Percentiles rank a stretch among this genome's conserved stretches.
These are phyloP conservation scores for Phaethornis superciliosus DNA, from an alignment of 2,113 vertebrate species.

Conservation along the genomic window DNA sequence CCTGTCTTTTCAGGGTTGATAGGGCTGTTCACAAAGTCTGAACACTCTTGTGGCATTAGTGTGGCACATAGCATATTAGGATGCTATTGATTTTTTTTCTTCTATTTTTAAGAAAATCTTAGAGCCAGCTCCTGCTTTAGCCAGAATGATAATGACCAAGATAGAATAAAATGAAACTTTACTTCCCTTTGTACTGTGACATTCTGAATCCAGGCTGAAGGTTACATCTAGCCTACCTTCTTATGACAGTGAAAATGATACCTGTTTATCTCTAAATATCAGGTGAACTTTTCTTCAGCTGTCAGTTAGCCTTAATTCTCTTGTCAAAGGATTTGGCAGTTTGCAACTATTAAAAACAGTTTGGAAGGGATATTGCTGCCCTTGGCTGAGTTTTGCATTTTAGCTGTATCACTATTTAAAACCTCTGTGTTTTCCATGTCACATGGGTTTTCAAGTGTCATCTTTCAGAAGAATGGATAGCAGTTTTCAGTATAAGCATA, in stretches of 20 bases:
- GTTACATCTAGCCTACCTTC: background rate
- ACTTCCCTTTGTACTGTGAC: background rate
- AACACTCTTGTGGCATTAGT: background rate
- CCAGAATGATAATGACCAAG: background rate
- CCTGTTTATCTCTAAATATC: constrained; percentile 28
- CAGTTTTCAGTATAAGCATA: background rate
- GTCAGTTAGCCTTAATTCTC: constrained; percentile 3
- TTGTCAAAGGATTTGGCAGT: constrained; percentile 33
- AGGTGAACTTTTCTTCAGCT: constrained; percentile 21
- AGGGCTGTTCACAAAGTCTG: background rate
- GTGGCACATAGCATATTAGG: background rate
- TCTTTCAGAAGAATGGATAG: constrained; percentile 44
- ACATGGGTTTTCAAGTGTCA: background rate
- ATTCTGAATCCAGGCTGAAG: constrained; percentile 12
- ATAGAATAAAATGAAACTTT: background rate
- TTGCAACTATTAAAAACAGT: background rate
- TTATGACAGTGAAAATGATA: background rate
- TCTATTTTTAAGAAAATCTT: background rate
- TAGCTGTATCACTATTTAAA: constrained; percentile 46
- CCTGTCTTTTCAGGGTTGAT: background rate
- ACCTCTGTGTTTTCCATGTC: constrained; percentile 38
- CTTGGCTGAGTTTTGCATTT: constrained; percentile 46
- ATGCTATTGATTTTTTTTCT: background rate
- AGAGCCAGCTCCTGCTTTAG: background rate
- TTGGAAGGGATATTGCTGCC: constrained; percentile 27